A percentile compares a stretch with the other conserved stretches of the same genome.
Conservation (phyloP, 64 coral and sea anemone genomes). For the Pocillopora verrucosa region DNA sequence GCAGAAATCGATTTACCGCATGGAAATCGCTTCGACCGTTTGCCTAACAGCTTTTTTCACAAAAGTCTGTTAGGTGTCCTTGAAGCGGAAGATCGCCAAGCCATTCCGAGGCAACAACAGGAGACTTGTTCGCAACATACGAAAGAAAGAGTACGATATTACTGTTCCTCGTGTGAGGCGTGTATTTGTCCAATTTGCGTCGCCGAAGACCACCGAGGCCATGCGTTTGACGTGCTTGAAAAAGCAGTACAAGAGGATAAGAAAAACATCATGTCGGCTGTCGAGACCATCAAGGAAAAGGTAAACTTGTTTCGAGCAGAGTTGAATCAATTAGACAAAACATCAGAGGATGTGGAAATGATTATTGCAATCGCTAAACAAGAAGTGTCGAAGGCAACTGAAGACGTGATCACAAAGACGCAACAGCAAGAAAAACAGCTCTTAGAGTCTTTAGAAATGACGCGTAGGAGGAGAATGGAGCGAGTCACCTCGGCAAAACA, state of each 20-base stretch:
- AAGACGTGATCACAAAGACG: neutral
- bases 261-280: neutral
- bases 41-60: slow-evolving; percentile 28
- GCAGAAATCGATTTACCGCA: slow-evolving; percentile 4
- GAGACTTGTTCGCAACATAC: neutral
- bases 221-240: neutral
- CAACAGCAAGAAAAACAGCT: neutral
- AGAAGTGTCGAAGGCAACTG: neutral
- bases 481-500: neutral
- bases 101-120: neutral
- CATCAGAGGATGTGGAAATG: neutral
- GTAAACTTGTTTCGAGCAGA: neutral
- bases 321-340: neutral
- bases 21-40: neutral
- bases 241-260: neutral
- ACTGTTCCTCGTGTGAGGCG: neutral
- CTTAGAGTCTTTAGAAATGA: neutral
- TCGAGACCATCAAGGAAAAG: neutral
- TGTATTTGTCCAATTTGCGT: slow-evolving; percentile 1
- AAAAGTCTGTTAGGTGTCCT: slow-evolving; percentile 18
- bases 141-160: neutral
- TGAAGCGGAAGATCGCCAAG: neutral
- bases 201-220: neutral
- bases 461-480: neutral
- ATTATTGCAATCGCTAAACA: neutral